Evolutionary conservation across 2,888 invertebrate species (phyloP).

Genomic region (Dryobota labecula): DNA sequence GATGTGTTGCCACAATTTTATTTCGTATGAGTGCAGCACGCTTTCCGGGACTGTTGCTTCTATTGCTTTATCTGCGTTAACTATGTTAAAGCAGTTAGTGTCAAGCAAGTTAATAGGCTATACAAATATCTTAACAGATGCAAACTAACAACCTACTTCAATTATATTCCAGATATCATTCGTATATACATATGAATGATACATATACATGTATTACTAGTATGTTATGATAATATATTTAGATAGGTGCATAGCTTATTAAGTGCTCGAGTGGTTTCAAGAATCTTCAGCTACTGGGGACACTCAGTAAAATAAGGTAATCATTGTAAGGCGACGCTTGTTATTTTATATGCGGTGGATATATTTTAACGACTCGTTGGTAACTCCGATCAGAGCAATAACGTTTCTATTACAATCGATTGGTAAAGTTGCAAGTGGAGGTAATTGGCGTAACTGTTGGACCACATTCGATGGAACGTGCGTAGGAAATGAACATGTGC

Average conservation of each 20-base stretch:
- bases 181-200: background rate
- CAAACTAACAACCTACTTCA: background rate
- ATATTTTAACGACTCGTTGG: conserved; percentile 28
- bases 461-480: conserved; percentile 46
- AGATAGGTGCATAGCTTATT: conserved; percentile 5
- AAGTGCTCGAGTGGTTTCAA: conserved; percentile 32
- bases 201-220: background rate
- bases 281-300: conserved; percentile 1
- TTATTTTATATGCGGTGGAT: conserved; percentile 17
- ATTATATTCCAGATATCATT: conserved; percentile 6
- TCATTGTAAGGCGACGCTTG: conserved; percentile 4
- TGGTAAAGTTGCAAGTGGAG: conserved; percentile 30
- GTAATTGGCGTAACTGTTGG: conserved; percentile 55
- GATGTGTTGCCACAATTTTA: conserved; percentile 23
- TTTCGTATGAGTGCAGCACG: conserved; percentile 23
- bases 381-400: conserved; percentile 33
- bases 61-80: conserved; percentile 16
- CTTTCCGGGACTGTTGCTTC: conserved; percentile 3
- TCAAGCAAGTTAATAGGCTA: background rate
- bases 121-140: conserved; percentile 1
- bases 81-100: background rate
- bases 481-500: conserved; percentile 29
- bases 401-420: conserved; percentile 17
- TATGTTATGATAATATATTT: conserved; percentile 25
- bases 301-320: conserved; percentile 21